Percentiles rank a stretch among this genome's conserved stretches.
These are phyloP conservation scores for Stenotaenia linearis DNA, from an alignment of 2,888 invertebrate genomes.

Conservation along the genomic window DNA sequence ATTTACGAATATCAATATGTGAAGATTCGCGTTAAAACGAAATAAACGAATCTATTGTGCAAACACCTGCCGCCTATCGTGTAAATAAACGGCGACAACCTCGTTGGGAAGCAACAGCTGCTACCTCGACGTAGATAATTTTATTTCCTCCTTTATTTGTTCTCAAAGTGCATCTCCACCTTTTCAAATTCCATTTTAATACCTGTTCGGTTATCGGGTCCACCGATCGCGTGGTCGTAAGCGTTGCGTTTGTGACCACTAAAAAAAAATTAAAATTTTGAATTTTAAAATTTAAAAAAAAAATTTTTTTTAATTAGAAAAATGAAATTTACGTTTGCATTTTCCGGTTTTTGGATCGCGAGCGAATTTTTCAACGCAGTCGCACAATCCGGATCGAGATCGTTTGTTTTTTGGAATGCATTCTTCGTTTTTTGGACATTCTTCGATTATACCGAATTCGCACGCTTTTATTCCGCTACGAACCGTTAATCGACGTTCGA, in stretches of 20 bases:
- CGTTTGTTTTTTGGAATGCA: slow-evolving; percentile 57
- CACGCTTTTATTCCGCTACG: slow-evolving; percentile 47
- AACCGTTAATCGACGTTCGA: too few species aligned
- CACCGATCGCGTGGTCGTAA: too few species aligned
- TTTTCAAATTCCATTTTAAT: too few species aligned
- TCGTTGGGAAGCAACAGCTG: not conserved
- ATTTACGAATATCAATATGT: not conserved
- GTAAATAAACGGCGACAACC: not conserved
- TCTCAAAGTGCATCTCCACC: too few species aligned
- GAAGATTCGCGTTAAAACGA: not conserved
- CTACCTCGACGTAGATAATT: not conserved
- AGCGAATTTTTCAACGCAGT: slow-evolving; percentile 61
- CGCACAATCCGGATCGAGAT: slow-evolving; percentile 63
- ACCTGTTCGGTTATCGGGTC: too few species aligned
- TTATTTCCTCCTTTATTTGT: not conserved
- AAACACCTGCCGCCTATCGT: not conserved
- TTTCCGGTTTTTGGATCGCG: slow-evolving; percentile 47
- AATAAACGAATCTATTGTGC: not conserved
- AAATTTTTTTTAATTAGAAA: not conserved
- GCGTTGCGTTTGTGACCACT: not conserved
- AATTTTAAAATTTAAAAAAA: not conserved
- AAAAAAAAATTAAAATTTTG: not conserved
- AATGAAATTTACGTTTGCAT: slow-evolving; percentile 36
- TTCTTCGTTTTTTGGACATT: slow-evolving; percentile 64
- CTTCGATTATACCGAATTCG: slow-evolving; percentile 54